phyloP scores from a whole-genome alignment of 2,113 vertebrate genomes.

The Clarias magur region DNA sequence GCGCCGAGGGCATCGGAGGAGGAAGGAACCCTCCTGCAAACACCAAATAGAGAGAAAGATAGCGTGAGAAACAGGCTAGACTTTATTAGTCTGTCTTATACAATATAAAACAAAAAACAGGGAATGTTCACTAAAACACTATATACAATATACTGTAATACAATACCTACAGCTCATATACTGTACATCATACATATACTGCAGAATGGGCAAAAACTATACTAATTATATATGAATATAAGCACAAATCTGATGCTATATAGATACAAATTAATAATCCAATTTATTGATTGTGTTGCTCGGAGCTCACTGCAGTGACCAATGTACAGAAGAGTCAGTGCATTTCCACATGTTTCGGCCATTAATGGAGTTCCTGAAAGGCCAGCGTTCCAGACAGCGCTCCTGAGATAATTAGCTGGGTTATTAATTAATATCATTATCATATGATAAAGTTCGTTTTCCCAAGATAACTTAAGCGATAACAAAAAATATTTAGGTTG shows the following conservation, averaged over 20 bases:
- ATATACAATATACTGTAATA: not conserved
- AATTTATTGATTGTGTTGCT: too few species aligned
- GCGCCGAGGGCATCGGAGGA: constrained; percentile 47
- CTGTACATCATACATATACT: not conserved
- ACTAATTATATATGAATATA: not conserved
- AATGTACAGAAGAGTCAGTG: too few species aligned
- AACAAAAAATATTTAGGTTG: too few species aligned
- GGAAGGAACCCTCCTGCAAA: constrained; percentile 47
- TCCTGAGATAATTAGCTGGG: too few species aligned
- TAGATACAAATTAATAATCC: not conserved
- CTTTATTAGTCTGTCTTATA: not conserved
- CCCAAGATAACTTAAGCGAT: too few species aligned
- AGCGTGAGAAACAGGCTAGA: not conserved
- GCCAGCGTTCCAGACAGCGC: too few species aligned
- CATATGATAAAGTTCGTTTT: too few species aligned
- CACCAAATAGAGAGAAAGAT: not conserved
- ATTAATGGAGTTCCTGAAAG: too few species aligned
- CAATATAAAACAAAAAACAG: not conserved
- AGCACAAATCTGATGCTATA: not conserved
- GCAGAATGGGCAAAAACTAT: not conserved
- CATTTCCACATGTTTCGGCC: too few species aligned
- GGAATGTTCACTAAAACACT: too few species aligned
- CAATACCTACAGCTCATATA: not conserved
- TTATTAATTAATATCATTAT: too few species aligned
- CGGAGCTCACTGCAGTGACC: too few species aligned